Percentiles rank a stretch among this genome's conserved stretches.
These are phyloP conservation scores for Tachycineta bicolor DNA, from an alignment of 2,113 vertebrate species.

Conservation along the genomic window DNA sequence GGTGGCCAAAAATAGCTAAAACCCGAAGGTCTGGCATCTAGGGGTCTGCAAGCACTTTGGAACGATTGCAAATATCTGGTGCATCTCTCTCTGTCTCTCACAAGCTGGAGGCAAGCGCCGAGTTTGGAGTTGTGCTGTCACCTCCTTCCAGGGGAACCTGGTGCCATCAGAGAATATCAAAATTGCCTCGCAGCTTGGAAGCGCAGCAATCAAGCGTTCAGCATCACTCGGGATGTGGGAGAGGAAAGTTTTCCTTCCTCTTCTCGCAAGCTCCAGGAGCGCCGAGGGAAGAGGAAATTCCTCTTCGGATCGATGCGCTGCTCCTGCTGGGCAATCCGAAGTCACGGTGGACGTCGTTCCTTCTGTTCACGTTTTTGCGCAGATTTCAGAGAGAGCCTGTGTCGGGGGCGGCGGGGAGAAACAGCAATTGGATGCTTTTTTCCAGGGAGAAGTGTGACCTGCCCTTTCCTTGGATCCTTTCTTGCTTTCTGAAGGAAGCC, in stretches of 20 bases:
- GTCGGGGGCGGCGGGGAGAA: background rate
- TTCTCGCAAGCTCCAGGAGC: background rate
- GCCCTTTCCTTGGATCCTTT: background rate
- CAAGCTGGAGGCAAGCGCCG: background rate
- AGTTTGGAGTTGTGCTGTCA: background rate
- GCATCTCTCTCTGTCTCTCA: fast-evolving
- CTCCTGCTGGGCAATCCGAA: constrained; percentile 43
- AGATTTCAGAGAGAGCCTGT: background rate
- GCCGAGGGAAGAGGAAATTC: constrained; percentile 49
- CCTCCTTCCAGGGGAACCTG: background rate
- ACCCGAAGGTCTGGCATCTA: background rate
- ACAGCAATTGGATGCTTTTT: background rate
- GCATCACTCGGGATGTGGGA: background rate
- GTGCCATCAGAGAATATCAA: background rate
- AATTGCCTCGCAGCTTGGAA: background rate
- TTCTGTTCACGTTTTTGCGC: background rate
- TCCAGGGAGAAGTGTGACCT: background rate
- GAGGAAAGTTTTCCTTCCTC: background rate
- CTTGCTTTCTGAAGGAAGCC: background rate
- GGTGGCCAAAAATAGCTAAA: background rate
- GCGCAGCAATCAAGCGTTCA: background rate
- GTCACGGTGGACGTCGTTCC: background rate
- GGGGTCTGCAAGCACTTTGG: background rate
- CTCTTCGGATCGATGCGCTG: background rate
- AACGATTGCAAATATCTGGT: background rate